Evolutionary conservation across 2,888 invertebrate genomes (phyloP).

Genomic region (Labia minor): DNA sequence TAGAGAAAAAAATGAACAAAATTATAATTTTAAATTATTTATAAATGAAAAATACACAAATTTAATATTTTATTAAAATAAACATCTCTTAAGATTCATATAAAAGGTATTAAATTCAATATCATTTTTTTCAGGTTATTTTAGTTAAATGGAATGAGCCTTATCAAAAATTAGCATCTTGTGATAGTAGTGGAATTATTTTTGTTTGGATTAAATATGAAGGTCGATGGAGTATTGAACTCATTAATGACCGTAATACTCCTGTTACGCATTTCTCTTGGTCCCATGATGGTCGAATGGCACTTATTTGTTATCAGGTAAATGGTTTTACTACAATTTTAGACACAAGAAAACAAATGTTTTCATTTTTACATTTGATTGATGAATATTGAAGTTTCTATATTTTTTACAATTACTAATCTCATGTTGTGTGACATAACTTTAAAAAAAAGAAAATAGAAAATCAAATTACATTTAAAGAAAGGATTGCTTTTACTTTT

Average conservation of each 20-base stretch:
- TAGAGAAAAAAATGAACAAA: no score
- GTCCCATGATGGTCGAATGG: conserved; percentile 98
- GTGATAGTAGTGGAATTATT: conserved; percentile 94
- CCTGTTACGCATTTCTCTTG: conserved; percentile 97
- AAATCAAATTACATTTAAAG: no score
- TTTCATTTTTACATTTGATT: not conserved
- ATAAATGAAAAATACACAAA: no score
- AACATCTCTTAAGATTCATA: no score
- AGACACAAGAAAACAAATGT: no score
- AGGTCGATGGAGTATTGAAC: conserved; percentile 96
- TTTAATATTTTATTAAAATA: no score
- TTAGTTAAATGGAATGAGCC: conserved; percentile 98
- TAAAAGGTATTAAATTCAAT: no score
- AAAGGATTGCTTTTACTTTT: conserved; percentile 25
- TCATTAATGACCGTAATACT: conserved; percentile 95
- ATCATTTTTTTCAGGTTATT: conserved; percentile 54
- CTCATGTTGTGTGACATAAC: not conserved
- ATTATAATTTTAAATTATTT: no score
- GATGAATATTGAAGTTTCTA: not conserved
- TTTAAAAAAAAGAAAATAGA: no score
- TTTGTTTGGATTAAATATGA: conserved; percentile 99
- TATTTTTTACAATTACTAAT: conserved; percentile 2
- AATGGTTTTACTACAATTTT: conserved; percentile 25
- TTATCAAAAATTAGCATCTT: conserved; percentile 93
- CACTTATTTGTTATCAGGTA: conserved; percentile 92